Percentiles rank a stretch among this genome's conserved stretches.
Conservation (phyloP, 2,113 vertebrate genomes). For the Empidonax traillii region DNA sequence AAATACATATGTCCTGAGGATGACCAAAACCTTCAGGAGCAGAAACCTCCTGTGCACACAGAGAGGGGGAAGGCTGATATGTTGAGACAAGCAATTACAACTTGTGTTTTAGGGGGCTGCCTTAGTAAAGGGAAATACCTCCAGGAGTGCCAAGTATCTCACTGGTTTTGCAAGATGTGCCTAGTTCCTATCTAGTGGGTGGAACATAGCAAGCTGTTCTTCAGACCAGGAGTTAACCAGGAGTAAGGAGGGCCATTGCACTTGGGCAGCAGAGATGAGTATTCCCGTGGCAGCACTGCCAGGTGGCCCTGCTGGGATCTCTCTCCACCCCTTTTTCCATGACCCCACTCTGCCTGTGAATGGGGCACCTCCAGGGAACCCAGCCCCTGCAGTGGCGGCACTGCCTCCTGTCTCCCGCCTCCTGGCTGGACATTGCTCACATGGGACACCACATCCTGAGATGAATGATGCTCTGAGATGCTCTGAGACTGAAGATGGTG, state of each 20-base stretch:
- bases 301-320: not conserved
- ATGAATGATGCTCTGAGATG: too few species aligned
- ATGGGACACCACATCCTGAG: not conserved
- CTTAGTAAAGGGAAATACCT: not conserved
- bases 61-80: not conserved
- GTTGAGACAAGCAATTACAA: not conserved
- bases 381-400: accelerated
- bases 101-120: not conserved
- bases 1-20: not conserved
- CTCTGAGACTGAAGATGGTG: not conserved
- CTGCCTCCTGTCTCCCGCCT: not conserved
- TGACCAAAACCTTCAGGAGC: not conserved
- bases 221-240: not conserved
- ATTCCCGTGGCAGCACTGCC: accelerated
- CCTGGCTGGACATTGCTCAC: accelerated
- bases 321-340: not conserved
- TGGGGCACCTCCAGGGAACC: not conserved
- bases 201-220: not conserved
- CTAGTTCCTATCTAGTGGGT: not conserved
- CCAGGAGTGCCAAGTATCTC: not conserved
- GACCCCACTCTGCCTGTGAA: accelerated
- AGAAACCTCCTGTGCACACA: not conserved
- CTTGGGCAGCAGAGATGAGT: not conserved
- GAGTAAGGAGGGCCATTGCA: not conserved
- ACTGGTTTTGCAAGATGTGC: not conserved